These are phyloP conservation scores for Coccyzus lansbergi DNA, from an alignment of 2,797 vertebrate species.

Conservation along the genomic window DNA sequence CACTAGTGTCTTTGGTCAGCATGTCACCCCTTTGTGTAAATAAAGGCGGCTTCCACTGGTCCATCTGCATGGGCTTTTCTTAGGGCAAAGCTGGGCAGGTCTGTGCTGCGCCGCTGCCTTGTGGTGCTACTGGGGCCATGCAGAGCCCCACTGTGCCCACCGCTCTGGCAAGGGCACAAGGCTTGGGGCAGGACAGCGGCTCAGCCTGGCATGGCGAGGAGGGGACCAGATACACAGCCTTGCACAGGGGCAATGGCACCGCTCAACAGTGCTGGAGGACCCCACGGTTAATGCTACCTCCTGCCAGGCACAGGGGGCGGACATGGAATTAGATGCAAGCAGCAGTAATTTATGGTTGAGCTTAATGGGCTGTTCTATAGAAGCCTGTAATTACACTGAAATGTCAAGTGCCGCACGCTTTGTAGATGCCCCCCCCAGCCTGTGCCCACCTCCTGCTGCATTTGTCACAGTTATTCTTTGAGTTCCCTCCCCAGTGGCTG, in stretches of 20 bases:
- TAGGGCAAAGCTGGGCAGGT: neutral
- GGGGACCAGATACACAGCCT: neutral
- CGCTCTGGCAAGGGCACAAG: fast-evolving
- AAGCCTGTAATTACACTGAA: conserved; percentile 58
- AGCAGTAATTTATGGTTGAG: conserved; percentile 56
- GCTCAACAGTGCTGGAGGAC: neutral
- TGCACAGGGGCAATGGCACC: neutral
- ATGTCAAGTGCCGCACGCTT: conserved; percentile 63
- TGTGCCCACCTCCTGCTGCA: neutral
- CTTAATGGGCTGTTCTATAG: conserved; percentile 60
- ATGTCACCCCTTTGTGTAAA: conserved; percentile 73
- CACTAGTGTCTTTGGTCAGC: conserved; percentile 64
- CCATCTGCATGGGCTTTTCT: conserved; percentile 23
- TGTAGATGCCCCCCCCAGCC: conserved; percentile 16
- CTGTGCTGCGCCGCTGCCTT: neutral
- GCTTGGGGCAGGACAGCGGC: neutral
- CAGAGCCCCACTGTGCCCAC: neutral
- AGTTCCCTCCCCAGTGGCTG: fast-evolving
- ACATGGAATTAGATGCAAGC: neutral
- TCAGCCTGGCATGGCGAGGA: fast-evolving
- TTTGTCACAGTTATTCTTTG: neutral
- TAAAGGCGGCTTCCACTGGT: conserved; percentile 67
- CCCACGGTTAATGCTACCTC: neutral
- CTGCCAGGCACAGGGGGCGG: neutral
- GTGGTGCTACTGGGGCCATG: neutral